phyloP scores from a whole-genome alignment of 2,888 invertebrate species.

The Chirona hameri region DNA sequence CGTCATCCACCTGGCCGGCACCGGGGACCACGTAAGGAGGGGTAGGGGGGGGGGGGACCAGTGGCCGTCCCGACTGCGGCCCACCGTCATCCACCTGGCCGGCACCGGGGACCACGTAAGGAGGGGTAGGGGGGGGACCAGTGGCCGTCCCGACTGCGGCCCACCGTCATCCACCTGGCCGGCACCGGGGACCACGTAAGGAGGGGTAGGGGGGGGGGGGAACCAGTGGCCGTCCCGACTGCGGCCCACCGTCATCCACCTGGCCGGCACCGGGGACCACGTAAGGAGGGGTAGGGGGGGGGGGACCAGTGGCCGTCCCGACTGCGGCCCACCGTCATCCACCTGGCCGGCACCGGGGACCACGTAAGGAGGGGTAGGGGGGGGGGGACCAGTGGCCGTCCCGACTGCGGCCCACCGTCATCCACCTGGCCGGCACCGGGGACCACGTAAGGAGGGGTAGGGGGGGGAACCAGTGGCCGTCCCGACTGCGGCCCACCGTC shows the following conservation, averaged over 20 bases:
- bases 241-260: constrained; percentile 82
- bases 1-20: constrained; percentile 93
- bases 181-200: constrained; percentile 97
- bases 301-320: constrained; percentile 35
- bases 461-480: constrained; percentile 35
- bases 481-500: constrained; percentile 65
- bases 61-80: constrained; percentile 49
- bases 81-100: constrained; percentile 89
- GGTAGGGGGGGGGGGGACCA: too few species aligned
- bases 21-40: constrained; percentile 93
- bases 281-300: too few species aligned
- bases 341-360: constrained; percentile 96
- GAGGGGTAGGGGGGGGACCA: too few species aligned
- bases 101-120: constrained; percentile 97
- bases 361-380: constrained; percentile 86
- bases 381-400: constrained; percentile 35
- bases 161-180: constrained; percentile 89
- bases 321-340: constrained; percentile 75
- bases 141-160: constrained; percentile 49
- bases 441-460: constrained; percentile 91
- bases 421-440: constrained; percentile 96
- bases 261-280: constrained; percentile 98
- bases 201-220: too few species aligned
- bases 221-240: constrained; percentile 35
- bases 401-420: constrained; percentile 66